phyloP scores from a whole-genome alignment of 2,888 invertebrate species.

The Chymomyza fuscimana region DNA sequence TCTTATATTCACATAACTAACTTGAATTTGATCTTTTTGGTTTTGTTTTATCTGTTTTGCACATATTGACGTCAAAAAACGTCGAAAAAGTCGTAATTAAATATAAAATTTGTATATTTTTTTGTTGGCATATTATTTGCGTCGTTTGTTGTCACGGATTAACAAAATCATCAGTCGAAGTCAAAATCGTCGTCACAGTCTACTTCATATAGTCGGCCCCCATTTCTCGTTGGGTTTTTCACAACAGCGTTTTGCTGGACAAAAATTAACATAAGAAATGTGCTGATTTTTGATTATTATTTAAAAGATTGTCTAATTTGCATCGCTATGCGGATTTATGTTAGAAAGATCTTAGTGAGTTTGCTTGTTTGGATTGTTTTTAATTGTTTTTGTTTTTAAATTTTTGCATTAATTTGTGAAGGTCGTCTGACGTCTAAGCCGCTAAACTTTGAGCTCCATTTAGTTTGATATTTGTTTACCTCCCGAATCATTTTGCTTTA shows the following conservation, averaged over 20 bases:
- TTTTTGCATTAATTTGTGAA: conserved; percentile 48
- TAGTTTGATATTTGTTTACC: conserved; percentile 18
- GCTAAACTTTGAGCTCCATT: conserved; percentile 28
- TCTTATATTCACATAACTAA: too few relatives aligned
- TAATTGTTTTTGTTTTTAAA: conserved; percentile 1
- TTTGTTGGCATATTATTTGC: neutral
- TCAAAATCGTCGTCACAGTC: too few relatives aligned
- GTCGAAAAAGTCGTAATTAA: conserved; percentile 1
- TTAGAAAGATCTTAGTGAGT: conserved; percentile 44
- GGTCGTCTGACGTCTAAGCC: conserved; percentile 63
- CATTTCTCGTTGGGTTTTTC: conserved; percentile 53
- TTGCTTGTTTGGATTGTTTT: conserved; percentile 21
- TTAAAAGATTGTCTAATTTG: conserved; percentile 56
- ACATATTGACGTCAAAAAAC: conserved; percentile 54
- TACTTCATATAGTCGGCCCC: conserved; percentile 29
- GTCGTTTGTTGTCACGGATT: neutral
- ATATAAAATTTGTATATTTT: conserved; percentile 17
- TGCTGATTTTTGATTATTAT: conserved; percentile 55
- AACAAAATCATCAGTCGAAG: neutral
- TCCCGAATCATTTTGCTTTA: neutral
- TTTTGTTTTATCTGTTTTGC: conserved; percentile 20
- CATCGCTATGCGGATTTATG: conserved; percentile 70
- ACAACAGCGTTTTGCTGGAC: conserved; percentile 36
- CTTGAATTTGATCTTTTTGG: neutral
- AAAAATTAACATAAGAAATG: conserved; percentile 74